Percentiles rank a stretch among this genome's conserved stretches.
These are phyloP conservation scores for Gopherus evgoodei DNA, from an alignment of 2,113 vertebrate genomes.

Conservation along the genomic window DNA sequence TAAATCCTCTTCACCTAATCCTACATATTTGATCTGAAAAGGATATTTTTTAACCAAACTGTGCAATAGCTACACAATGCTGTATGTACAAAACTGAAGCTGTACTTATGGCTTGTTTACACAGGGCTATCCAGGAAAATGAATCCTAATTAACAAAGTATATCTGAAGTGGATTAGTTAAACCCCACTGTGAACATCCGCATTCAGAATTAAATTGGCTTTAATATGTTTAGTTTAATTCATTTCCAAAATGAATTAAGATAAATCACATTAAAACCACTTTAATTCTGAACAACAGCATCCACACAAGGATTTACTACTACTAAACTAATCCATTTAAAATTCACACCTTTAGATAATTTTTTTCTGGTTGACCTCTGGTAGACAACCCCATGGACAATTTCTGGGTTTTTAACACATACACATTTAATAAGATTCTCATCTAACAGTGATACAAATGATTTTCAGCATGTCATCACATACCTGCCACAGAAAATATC, in stretches of 20 bases:
- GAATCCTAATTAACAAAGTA: not conserved
- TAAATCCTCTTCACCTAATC: constrained; percentile 49
- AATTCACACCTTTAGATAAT: not conserved
- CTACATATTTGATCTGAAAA: constrained; percentile 58
- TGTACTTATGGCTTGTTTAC: not conserved
- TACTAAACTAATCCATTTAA: not conserved
- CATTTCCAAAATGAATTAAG: not conserved
- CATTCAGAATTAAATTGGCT: not conserved
- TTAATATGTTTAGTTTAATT: not conserved
- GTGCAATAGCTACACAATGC: constrained; percentile 60
- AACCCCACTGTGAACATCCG: not conserved
- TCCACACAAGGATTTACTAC: not conserved
- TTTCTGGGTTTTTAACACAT: constrained; percentile 64
- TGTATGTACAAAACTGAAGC: constrained; percentile 59
- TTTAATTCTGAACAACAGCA: not conserved
- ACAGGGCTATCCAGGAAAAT: not conserved
- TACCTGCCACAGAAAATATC: not conserved
- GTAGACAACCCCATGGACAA: constrained; percentile 47
- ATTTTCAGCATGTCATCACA: constrained; percentile 28
- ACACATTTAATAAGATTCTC: constrained; percentile 66
- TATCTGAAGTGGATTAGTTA: not conserved
- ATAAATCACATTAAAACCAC: not conserved
- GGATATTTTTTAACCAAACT: constrained; percentile 56
- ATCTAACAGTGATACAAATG: constrained; percentile 38
- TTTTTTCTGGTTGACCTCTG: not conserved